These are phyloP conservation scores for Drosophila equinoxialis DNA, from an alignment of 1,140 invertebrate species.

Conservation along the genomic window DNA sequence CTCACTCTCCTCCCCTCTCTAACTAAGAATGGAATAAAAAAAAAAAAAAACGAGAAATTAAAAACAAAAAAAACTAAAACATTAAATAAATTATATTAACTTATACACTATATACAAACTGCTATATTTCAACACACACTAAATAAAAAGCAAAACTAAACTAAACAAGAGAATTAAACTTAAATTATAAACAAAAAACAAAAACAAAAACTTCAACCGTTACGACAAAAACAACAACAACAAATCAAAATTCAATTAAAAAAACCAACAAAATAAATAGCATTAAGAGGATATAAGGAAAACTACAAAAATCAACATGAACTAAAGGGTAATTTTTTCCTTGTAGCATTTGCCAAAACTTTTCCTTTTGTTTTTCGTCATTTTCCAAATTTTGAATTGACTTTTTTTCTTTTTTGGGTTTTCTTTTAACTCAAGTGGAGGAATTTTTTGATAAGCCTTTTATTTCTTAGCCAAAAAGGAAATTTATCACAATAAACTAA, in stretches of 20 bases:
- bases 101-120: constrained; percentile 6
- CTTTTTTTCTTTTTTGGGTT: constrained; percentile 1
- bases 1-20: not conserved
- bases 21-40: not conserved
- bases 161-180: not conserved
- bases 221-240: constrained; percentile 4
- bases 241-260: constrained; percentile 39
- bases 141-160: not conserved
- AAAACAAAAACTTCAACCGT: not conserved
- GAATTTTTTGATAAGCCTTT: constrained; percentile 19
- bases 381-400: not conserved
- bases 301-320: constrained; percentile 7
- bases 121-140: constrained; percentile 2
- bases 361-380: not conserved
- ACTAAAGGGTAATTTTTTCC: constrained; percentile 28
- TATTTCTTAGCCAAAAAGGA: constrained; percentile 16
- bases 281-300: constrained; percentile 38
- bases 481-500: constrained; percentile 14
- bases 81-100: constrained; percentile 9
- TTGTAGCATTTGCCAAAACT: constrained; percentile 15
- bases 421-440: constrained; percentile 3
- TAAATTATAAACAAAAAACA: not conserved
- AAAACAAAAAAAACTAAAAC: not conserved
- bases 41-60: not conserved
- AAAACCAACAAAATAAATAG: constrained; percentile 26